Conservation (phyloP, 2,797 vertebrate genomes). For the Gastrophryne carolinensis region DNA sequence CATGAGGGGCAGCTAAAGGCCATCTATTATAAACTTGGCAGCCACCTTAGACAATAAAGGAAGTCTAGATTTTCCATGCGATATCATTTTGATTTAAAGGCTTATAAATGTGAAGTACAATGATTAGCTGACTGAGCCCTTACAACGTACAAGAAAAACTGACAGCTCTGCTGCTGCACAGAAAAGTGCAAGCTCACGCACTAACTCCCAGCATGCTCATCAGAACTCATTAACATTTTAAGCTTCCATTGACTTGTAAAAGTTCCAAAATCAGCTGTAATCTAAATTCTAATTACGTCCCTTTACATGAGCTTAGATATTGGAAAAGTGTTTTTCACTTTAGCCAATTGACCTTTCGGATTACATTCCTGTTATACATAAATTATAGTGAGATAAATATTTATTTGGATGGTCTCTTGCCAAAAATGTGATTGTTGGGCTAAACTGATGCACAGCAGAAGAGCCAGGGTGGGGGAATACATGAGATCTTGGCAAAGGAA, state of each 20-base stretch:
- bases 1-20: not conserved
- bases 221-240: slow-evolving; percentile 48
- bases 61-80: slow-evolving; percentile 21
- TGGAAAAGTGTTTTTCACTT: slow-evolving; percentile 45
- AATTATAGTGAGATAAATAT: slow-evolving; percentile 62
- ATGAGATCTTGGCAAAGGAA: slow-evolving; percentile 33
- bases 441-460: slow-evolving; percentile 55
- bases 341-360: slow-evolving; percentile 58
- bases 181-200: slow-evolving; percentile 5
- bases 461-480: too few relatives aligned
- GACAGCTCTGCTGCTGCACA: slow-evolving; percentile 30
- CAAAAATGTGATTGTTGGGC: slow-evolving; percentile 59
- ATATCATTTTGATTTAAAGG: slow-evolving; percentile 38
- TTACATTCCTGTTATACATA: slow-evolving; percentile 57
- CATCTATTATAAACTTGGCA: not conserved
- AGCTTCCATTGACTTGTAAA: slow-evolving; percentile 45
- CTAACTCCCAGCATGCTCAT: slow-evolving; percentile 41
- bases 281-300: slow-evolving; percentile 46
- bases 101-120: slow-evolving; percentile 23
- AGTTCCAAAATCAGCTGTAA: slow-evolving; percentile 44
- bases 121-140: slow-evolving; percentile 42
- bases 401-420: slow-evolving; percentile 60
- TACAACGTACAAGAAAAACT: slow-evolving; percentile 8
- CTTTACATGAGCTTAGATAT: slow-evolving; percentile 35
- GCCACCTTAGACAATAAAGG: slow-evolving; percentile 6